Evolutionary conservation across 2,888 invertebrate species (phyloP).

Genomic region (Drosophila borealis): DNA sequence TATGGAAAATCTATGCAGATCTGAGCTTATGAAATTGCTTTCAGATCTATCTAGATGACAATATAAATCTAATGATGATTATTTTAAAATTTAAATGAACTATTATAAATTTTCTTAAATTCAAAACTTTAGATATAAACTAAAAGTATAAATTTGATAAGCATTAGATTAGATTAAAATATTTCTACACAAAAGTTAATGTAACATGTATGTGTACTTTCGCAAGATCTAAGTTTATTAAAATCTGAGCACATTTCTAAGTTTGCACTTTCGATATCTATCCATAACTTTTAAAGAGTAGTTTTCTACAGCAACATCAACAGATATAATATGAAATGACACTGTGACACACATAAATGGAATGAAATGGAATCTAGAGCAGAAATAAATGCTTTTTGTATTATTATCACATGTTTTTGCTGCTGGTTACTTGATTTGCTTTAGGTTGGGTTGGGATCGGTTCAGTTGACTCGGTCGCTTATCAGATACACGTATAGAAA

Average conservation of each 20-base stretch:
- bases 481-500: constrained; percentile 64
- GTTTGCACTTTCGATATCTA: constrained; percentile 3
- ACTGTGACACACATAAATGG: constrained; percentile 32
- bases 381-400: constrained; percentile 43
- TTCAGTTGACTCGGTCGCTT: constrained; percentile 44
- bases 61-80: no score
- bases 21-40: no score
- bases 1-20: no score
- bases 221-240: constrained; percentile 1
- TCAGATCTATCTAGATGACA: no score
- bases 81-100: no score
- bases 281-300: constrained; percentile 2
- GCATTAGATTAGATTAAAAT: not conserved
- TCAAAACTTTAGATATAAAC: not conserved
- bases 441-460: constrained; percentile 14
- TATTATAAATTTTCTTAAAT: not conserved
- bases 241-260: constrained; percentile 9
- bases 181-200: not conserved
- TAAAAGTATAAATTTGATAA: not conserved
- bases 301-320: constrained; percentile 5
- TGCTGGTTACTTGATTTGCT: constrained; percentile 24
- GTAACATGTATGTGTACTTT: constrained; percentile 10
- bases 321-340: constrained; percentile 19
- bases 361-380: constrained; percentile 32
- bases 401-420: constrained; percentile 50